Conservation (phyloP, 2,888 invertebrate genomes). For the Dermolepida albohirtum region DNA sequence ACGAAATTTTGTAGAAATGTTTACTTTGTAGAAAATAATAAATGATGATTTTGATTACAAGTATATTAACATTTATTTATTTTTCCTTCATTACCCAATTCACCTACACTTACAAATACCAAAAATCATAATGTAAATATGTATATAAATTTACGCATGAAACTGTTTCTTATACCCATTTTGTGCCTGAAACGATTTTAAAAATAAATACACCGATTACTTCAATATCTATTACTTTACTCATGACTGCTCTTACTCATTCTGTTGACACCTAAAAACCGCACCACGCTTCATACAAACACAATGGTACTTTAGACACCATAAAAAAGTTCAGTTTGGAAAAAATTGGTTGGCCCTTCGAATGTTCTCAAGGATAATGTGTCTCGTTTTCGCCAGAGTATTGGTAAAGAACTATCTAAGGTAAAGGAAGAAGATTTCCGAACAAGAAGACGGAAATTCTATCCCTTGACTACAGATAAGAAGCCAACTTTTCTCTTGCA, state of each 20-base stretch:
- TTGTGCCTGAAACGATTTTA: neutral
- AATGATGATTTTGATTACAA: conserved; percentile 16
- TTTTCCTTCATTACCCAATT: conserved; percentile 26
- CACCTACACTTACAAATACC: conserved; percentile 15
- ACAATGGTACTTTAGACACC: conserved; percentile 52
- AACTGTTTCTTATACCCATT: conserved; percentile 2
- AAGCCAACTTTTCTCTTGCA: conserved; percentile 84
- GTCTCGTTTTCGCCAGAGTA: conserved; percentile 73
- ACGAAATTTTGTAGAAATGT: too few relatives aligned
- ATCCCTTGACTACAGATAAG: conserved; percentile 83
- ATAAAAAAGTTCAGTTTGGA: conserved; percentile 72
- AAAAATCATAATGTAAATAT: conserved; percentile 32
- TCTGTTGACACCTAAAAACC: conserved; percentile 33
- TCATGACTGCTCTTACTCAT: conserved; percentile 6
- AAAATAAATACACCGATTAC: conserved; percentile 28
- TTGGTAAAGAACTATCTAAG: conserved; percentile 56
- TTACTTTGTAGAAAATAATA: too few relatives aligned
- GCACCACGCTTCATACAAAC: conserved; percentile 60
- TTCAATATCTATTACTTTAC: conserved; percentile 23
- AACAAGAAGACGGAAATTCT: conserved; percentile 76
- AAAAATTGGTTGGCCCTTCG: conserved; percentile 73
- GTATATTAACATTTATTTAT: conserved; percentile 30
- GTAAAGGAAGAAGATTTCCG: conserved; percentile 71
- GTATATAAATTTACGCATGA: conserved; percentile 16
- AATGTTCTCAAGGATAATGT: conserved; percentile 77